Evolutionary conservation across 2,113 vertebrate genomes (phyloP), one percentile per base, ranked within the genome.

Genomic region (Arothron firmamentum): DNA sequence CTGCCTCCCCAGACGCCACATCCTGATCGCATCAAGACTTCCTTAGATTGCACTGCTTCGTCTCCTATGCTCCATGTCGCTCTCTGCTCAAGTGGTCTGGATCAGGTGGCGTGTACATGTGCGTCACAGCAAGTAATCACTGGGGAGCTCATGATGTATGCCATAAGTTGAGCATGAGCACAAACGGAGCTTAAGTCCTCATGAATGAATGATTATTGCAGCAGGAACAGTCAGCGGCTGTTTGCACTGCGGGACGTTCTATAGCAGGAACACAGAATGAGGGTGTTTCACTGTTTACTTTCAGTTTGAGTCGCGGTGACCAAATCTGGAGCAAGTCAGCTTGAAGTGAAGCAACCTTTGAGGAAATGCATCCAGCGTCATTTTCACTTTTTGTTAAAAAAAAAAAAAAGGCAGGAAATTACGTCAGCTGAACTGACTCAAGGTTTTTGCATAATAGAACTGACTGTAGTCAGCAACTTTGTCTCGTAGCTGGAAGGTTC

Each of bases 91-190:
- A 38, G 34, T 12, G 34, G 34, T 38, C 8, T 12, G 47, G 47
- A 52, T 31, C 13, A 16, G n/a, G 15, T 42, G 38, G 21, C n/a
- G n/a, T 46, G 34, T 51, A 50, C 42, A 56, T 42, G 12, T 13
- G 62, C 60, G 16, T 46, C 23, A 23, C n/a, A 52, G 20, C 47
- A 21, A 60, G 66, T 52, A 53, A 51, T 57, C 31, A 64, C n/a
- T 18, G 16, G 17, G n/a, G 18, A 18, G 3, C 45, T 61, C 38
- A 54, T 41, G 20, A 23, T 48, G 54, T 48, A 12, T 34, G 47
- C 55, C 53, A 66, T 51, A 61, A 59, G 57, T 60, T 9, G 8
- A 56, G 14, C 9, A 19, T 71, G 58, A 67, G 25, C 51, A 49
- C 21, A 62, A 46, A 52, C 42, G 51, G 38, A 67, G 46, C 31